phyloP scores from a whole-genome alignment of 2,797 vertebrate species.

The Paguma larvata region DNA sequence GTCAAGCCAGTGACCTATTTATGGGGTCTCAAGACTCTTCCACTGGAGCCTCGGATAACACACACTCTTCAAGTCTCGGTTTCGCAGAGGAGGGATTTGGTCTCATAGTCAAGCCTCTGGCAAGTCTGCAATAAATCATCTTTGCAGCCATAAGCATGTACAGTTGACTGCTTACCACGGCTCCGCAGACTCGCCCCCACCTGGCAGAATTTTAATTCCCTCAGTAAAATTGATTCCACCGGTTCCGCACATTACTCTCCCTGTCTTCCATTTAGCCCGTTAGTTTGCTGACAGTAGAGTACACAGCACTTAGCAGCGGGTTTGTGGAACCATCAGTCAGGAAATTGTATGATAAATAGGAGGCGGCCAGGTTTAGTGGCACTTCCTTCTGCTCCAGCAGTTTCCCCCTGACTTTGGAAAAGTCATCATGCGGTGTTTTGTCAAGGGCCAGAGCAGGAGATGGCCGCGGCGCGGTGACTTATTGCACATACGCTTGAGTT shows the following conservation, averaged over 20 bases:
- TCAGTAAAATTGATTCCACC: conserved; percentile 84
- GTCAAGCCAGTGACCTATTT: conserved; percentile 73
- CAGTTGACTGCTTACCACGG: conserved; percentile 77
- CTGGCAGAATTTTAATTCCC: conserved; percentile 85
- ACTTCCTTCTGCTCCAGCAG: conserved; percentile 92
- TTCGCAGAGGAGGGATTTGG: conserved; percentile 69
- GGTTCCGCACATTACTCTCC: conserved; percentile 87
- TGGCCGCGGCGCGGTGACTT: conserved; percentile 85
- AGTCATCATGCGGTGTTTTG: conserved; percentile 89
- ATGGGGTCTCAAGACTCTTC: conserved; percentile 71
- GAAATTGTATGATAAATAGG: conserved; percentile 92
- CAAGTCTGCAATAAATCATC: conserved; percentile 77
- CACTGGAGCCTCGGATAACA: conserved; percentile 34
- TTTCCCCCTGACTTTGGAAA: conserved; percentile 90
- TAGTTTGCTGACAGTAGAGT: conserved; percentile 90
- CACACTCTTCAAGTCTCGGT: conserved; percentile 68
- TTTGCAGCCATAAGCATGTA: conserved; percentile 63
- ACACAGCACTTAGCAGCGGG: conserved; percentile 92
- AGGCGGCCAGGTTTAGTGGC: conserved; percentile 89
- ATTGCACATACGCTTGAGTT: conserved; percentile 87
- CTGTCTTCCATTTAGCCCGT: conserved; percentile 89
- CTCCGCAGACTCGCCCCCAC: conserved; percentile 63
- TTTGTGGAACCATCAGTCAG: conserved; percentile 92
- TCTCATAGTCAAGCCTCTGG: conserved; percentile 73
- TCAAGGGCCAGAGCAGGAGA: conserved; percentile 87